Percentiles rank a stretch among this genome's conserved stretches.
Conservation (phyloP, 2,113 vertebrate genomes). For the Toxotes jaculatrix region DNA sequence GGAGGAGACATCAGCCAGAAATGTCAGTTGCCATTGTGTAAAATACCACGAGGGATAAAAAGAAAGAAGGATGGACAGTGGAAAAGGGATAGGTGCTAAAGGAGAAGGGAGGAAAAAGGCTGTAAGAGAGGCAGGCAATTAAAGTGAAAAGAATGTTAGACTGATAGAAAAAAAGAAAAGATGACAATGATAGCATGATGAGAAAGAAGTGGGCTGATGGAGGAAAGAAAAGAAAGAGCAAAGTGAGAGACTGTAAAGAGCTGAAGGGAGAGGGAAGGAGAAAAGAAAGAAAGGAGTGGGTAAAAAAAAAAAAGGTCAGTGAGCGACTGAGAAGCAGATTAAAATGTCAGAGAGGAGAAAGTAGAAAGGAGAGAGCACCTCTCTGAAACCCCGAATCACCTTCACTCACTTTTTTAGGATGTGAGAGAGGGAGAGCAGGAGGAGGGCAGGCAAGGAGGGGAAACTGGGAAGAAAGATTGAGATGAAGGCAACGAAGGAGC, state of each 20-base stretch:
- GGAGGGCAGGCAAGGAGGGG: no score
- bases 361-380: slow-evolving; percentile 8
- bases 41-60: slow-evolving; percentile 56
- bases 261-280: not conserved
- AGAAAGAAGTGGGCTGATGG: slow-evolving; percentile 12
- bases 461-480: not conserved
- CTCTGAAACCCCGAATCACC: slow-evolving; percentile 13
- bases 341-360: slow-evolving; percentile 58
- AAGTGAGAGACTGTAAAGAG: not conserved
- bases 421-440: not conserved
- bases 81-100: not conserved
- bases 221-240: not conserved
- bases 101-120: not conserved
- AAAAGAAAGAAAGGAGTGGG: not conserved
- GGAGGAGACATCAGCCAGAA: slow-evolving; percentile 34
- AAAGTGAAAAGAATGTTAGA: slow-evolving; percentile 24
- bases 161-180: not conserved
- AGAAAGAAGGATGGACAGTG: slow-evolving; percentile 22
- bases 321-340: slow-evolving; percentile 41
- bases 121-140: slow-evolving; percentile 9
- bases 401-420: not conserved
- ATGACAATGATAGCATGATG: not conserved
- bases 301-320: slow-evolving; percentile 38
- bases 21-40: slow-evolving; percentile 68
- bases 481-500: not conserved